A percentile compares a stretch with the other conserved stretches of the same genome.
phyloP scores from a whole-genome alignment of 2,113 vertebrate genomes.

The Sporophila hypoxantha region DNA sequence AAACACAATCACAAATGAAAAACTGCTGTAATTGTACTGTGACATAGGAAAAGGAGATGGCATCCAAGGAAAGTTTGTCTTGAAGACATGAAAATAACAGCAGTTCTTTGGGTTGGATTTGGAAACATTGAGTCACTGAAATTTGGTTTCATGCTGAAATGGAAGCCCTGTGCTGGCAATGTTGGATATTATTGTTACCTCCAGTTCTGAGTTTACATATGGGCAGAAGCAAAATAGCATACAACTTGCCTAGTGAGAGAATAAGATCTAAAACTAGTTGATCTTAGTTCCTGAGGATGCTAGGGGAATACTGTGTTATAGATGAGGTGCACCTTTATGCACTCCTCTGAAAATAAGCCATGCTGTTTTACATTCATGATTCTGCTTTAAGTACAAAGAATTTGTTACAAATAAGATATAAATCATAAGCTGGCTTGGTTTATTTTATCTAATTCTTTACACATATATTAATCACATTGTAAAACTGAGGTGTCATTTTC shows the following conservation, averaged over 20 bases:
- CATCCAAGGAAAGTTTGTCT: background rate
- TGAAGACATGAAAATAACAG: background rate
- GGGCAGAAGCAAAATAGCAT: background rate
- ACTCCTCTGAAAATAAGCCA: constrained; percentile 41
- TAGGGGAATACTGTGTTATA: constrained; percentile 35
- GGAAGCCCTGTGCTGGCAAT: background rate
- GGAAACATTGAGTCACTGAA: background rate
- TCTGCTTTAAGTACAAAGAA: constrained; percentile 37
- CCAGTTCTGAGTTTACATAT: constrained; percentile 21
- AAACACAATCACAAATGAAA: background rate
- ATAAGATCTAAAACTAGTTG: constrained; percentile 4
- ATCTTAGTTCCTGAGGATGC: constrained; percentile 23
- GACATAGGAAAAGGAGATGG: background rate
- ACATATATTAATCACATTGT: constrained; percentile 54
- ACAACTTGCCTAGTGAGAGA: background rate
- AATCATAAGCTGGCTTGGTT: constrained; percentile 57
- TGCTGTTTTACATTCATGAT: constrained; percentile 36
- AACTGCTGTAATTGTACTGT: background rate
- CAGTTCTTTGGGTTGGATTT: background rate
- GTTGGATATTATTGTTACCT: background rate
- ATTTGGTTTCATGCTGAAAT: constrained; percentile 11
- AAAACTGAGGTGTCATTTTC: constrained; percentile 59
- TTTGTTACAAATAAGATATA: constrained; percentile 37
- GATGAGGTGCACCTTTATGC: constrained; percentile 11
- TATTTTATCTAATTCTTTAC: constrained; percentile 57